Conservation (phyloP, 2,888 invertebrate genomes). For the Netelia melanura region DNA sequence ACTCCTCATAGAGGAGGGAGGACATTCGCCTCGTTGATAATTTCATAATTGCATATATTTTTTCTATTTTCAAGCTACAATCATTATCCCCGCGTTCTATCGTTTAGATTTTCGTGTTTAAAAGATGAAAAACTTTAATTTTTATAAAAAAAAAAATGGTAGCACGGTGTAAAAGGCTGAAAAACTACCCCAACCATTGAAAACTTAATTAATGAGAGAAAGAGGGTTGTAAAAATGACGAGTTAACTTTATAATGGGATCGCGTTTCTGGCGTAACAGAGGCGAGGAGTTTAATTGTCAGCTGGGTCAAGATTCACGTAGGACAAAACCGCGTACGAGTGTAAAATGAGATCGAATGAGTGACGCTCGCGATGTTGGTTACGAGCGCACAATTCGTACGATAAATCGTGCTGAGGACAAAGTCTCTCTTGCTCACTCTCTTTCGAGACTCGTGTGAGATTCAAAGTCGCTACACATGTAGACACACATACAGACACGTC, state of each 20-base stretch:
- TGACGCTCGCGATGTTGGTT: neutral
- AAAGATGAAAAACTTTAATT: no score
- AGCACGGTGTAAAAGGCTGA: no score
- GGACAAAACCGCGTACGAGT: slow-evolving; percentile 6
- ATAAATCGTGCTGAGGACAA: slow-evolving; percentile 60
- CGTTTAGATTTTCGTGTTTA: no score
- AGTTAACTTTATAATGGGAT: neutral
- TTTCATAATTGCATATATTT: no score
- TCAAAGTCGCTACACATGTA: slow-evolving; percentile 2
- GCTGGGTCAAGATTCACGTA: slow-evolving; percentile 50
- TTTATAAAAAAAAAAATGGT: no score
- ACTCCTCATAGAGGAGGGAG: no score
- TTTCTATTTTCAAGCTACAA: no score
- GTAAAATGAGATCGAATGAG: neutral
- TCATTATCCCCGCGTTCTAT: no score
- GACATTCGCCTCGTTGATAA: no score
- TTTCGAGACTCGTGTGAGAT: slow-evolving; percentile 40
- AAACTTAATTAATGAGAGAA: neutral
- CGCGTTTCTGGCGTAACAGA: neutral
- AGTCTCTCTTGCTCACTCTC: slow-evolving; percentile 30
- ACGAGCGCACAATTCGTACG: slow-evolving; percentile 34
- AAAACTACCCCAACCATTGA: no score
- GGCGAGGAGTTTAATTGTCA: neutral
- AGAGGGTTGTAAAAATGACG: neutral
- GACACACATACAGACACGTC: slow-evolving; percentile 1